Percentiles rank a stretch among this genome's conserved stretches.
phyloP scores from a whole-genome alignment of 1,140 invertebrate species.

The Heliconius himera region DNA sequence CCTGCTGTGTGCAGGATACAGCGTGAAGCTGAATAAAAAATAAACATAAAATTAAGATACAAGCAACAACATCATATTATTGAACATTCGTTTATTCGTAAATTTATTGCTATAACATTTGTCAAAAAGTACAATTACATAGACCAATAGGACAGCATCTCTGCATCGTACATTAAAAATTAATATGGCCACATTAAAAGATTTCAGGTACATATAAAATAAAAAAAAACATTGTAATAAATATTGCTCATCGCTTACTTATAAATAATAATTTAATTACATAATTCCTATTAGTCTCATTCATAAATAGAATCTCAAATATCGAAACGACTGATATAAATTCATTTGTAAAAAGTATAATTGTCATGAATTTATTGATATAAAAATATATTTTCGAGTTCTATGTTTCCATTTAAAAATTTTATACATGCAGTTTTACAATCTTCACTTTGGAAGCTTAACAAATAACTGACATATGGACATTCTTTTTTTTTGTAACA shows the following conservation, averaged over 20 bases:
- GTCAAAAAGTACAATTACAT: constrained; percentile 67
- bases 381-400: constrained; percentile 57
- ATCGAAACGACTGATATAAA: constrained; percentile 41
- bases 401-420: neutral
- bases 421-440: constrained; percentile 27
- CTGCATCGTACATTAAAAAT: constrained; percentile 58
- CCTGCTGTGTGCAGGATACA: no score
- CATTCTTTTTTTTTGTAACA: constrained; percentile 28
- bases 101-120: constrained; percentile 69
- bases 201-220: constrained; percentile 78
- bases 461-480: constrained; percentile 25
- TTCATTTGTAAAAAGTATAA: constrained; percentile 54
- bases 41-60: neutral
- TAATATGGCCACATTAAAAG: constrained; percentile 78
- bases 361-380: constrained; percentile 60
- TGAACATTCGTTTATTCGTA: constrained; percentile 73
- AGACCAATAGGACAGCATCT: constrained; percentile 58
- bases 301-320: constrained; percentile 48
- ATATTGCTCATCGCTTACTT: constrained; percentile 48
- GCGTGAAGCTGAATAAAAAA: neutral
- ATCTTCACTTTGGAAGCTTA: constrained; percentile 27
- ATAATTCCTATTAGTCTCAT: constrained; percentile 70
- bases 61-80: constrained; percentile 47
- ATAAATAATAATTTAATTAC: constrained; percentile 73
- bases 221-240: constrained; percentile 63